phyloP scores from a whole-genome alignment of 2,888 invertebrate species.

The Catocala fraxini region DNA sequence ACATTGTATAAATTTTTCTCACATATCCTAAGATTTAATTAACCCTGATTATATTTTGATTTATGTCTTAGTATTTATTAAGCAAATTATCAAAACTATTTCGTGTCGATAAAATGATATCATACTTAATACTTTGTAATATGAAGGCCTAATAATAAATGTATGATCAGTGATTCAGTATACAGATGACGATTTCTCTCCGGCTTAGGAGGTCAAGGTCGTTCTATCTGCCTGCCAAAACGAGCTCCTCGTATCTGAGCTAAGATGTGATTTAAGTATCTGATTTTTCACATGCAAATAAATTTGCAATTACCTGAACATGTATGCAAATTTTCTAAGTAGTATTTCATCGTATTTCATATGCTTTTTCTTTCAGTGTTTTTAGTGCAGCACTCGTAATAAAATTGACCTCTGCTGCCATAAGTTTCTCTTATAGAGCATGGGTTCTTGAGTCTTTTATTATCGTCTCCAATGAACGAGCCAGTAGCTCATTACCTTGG shows the following conservation, averaged over 20 bases:
- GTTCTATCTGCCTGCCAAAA: constrained; percentile 45
- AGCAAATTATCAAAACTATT: constrained; percentile 25
- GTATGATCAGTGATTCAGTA: constrained; percentile 54
- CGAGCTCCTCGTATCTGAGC: constrained; percentile 6
- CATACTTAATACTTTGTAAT: constrained; percentile 35
- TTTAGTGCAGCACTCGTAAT: background rate
- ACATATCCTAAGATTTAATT: background rate
- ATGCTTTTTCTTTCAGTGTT: background rate
- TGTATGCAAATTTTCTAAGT: background rate
- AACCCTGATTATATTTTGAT: background rate
- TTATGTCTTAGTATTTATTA: constrained; percentile 21
- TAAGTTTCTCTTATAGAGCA: no score
- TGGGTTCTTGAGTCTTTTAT: no score
- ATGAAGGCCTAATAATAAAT: constrained; percentile 42
- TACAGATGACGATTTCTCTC: constrained; percentile 81
- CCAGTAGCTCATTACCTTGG: no score
- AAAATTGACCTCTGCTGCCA: no score
- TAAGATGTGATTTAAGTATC: background rate
- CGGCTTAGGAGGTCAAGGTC: constrained; percentile 77
- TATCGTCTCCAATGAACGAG: no score
- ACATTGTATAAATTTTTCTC: background rate
- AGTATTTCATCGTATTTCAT: background rate
- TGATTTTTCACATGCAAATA: background rate
- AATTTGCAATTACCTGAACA: background rate
- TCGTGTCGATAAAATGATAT: constrained; percentile 36